Conservation (phyloP, 2,113 vertebrate genomes). For the Rhinolophus sinicus region DNA sequence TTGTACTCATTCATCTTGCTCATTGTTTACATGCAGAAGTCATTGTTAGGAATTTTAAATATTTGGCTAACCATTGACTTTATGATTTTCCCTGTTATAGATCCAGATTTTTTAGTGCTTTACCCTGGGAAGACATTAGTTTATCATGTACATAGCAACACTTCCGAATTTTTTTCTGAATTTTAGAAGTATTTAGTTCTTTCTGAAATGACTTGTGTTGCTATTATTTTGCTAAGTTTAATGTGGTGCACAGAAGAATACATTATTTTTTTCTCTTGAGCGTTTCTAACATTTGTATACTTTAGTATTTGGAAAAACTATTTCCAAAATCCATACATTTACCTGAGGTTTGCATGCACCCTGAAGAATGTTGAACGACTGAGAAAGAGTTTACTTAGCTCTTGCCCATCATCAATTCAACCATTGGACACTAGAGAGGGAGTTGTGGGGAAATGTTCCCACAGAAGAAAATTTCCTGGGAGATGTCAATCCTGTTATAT, state of each 20-base stretch:
- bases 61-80: not conserved
- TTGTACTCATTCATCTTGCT: not conserved
- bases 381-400: not conserved
- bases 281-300: not conserved
- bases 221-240: not conserved
- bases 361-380: not conserved
- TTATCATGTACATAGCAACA: not conserved
- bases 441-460: not conserved
- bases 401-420: not conserved
- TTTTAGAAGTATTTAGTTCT: not conserved
- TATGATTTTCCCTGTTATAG: not conserved
- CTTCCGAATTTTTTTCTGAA: not conserved
- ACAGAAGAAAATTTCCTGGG: not conserved
- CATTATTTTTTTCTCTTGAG: not conserved
- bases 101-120: not conserved
- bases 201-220: not conserved
- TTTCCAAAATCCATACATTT: not conserved
- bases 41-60: not conserved
- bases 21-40: not conserved
- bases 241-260: not conserved
- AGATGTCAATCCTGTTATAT: not conserved
- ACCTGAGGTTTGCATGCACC: not conserved
- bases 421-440: not conserved
- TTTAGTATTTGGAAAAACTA: not conserved
- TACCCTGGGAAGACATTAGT: not conserved